phyloP scores from a whole-genome alignment of 2,888 invertebrate genomes.

The Mesorhabditis sp. region DNA sequence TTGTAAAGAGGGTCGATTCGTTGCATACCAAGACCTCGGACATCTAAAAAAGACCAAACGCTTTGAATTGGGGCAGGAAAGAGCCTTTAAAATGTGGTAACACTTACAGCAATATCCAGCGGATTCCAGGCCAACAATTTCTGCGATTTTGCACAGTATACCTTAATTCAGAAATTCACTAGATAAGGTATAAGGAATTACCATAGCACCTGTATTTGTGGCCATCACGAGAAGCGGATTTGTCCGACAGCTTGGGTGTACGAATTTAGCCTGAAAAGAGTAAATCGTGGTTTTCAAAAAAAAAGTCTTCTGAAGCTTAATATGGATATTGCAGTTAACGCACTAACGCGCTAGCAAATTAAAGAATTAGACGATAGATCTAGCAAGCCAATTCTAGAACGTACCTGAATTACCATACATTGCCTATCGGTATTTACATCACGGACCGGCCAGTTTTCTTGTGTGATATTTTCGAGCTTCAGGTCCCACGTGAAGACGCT shows the following conservation, averaged over 20 bases:
- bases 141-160: not conserved
- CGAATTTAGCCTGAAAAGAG: slow-evolving; percentile 34
- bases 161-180: no score
- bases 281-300: no score
- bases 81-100: not conserved
- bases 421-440: slow-evolving; percentile 16
- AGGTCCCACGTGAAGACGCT: slow-evolving; percentile 14
- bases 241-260: slow-evolving; percentile 36
- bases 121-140: not conserved
- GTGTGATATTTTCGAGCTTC: slow-evolving; percentile 18
- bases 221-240: slow-evolving; percentile 40
- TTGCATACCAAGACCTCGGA: slow-evolving; percentile 1
- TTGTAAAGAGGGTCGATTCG: not conserved
- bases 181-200: slow-evolving; percentile 8
- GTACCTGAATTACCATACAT: slow-evolving; percentile 11
- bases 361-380: no score
- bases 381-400: not conserved
- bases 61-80: not conserved
- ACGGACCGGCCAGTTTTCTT: slow-evolving; percentile 6
- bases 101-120: not conserved
- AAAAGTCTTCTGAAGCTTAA: no score
- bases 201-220: slow-evolving; percentile 22
- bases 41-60: not conserved
- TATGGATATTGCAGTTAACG: not conserved
- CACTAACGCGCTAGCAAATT: not conserved